Evolutionary conservation across 2,888 invertebrate species (phyloP), one percentile per base, ranked within the genome.

Genomic region (Esperia sulphurella): DNA sequence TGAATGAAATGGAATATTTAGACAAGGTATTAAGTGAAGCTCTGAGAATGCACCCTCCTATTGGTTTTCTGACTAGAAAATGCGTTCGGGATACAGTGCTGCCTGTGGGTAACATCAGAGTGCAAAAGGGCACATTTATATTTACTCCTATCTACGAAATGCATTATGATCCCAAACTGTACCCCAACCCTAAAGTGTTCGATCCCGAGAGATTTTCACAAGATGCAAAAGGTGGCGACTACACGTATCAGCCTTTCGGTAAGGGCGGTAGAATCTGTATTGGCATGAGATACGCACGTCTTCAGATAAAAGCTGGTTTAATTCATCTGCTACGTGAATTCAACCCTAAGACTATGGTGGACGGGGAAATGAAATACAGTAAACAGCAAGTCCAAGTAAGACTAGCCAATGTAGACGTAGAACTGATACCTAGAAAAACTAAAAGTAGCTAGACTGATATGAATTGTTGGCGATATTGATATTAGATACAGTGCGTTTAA

Each of bases 231-330:
- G 53, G 70, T 0, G 65, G 54, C 41, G 76, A 77, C 14, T 57
- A 63, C 30, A 65, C 70, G 0, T 90, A 78, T 47, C 58, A 85
- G 60, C 86, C 90, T 0, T 90, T 90, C 54, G 90, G 90, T 0
- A 81, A 69, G 58, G 90, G 90, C 0, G 76, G 78, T 4, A 68
- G 90, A 35, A 64, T 73, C 13, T 90, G 90, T 52, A 78, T 90
- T 2, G 90, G 90, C 51, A 59, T 65, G 51, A 69, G 77, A 49
- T 78, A 71, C 28, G 78, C 79, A 0, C 60, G 59, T 8, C 48
- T 79, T 4, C 63, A 63, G 53, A 56, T 55, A 5, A 61, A 57
- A 41, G 41, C 57, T 14, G 61, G 60, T 8, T 43, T 58, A 13
- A 49, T 59, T 2, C 50, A 61, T 43, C 38, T 62, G 1, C 14